These are phyloP conservation scores for Ypsolopha scabrella DNA, from an alignment of 2,888 invertebrate species.

Conservation along the genomic window DNA sequence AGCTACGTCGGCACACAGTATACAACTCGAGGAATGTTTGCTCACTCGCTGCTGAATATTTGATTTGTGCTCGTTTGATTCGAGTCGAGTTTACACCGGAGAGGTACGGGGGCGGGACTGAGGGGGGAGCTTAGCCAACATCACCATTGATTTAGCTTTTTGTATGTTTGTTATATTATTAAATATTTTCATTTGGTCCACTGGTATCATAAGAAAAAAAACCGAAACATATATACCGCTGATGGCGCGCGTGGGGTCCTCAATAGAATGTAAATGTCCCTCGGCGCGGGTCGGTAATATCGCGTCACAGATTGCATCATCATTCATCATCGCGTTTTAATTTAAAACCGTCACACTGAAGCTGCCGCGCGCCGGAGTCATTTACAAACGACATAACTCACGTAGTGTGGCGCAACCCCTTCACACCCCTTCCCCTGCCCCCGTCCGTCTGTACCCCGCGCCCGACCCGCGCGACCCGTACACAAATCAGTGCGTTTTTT, in stretches of 20 bases:
- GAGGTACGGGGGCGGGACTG: background rate
- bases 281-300: slow-evolving; percentile 1
- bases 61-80: background rate
- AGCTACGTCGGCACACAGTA: too few relatives aligned
- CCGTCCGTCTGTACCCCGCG: slow-evolving; percentile 5
- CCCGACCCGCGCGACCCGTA: slow-evolving; percentile 15
- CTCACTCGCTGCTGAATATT: background rate
- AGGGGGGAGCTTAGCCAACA: too few relatives aligned
- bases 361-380: slow-evolving; percentile 13
- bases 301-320: slow-evolving; percentile 11
- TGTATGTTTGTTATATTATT: background rate
- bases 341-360: slow-evolving; percentile 38
- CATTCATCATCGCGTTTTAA: slow-evolving; percentile 48
- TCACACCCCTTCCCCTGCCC: background rate
- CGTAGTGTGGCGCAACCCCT: slow-evolving; percentile 15
- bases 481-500: slow-evolving; percentile 20
- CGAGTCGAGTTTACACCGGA: background rate
- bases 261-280: background rate
- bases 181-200: background rate
- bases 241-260: too few relatives aligned
- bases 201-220: too few relatives aligned
- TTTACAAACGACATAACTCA: background rate
- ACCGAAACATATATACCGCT: too few relatives aligned
- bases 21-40: background rate
- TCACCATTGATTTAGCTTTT: too few relatives aligned